A percentile compares a stretch with the other conserved stretches of the same genome.
Evolutionary conservation across 2,113 vertebrate species (phyloP).

Genomic region (Geococcyx californianus): DNA sequence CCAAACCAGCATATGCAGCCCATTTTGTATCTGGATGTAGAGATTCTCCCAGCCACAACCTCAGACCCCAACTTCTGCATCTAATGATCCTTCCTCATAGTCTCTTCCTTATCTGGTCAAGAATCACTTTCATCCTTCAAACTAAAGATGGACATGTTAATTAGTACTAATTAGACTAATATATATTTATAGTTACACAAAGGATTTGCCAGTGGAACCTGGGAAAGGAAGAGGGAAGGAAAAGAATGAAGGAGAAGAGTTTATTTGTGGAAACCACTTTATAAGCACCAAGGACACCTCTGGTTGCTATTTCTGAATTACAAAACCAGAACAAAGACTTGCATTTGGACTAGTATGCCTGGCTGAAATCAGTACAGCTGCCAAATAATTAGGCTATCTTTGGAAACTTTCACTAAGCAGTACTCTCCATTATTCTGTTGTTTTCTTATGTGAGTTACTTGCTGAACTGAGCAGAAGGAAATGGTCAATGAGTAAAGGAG

Average conservation of each 20-base stretch:
- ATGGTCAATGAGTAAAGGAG: neutral
- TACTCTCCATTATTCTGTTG: neutral
- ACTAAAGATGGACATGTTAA: neutral
- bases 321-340: neutral
- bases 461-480: neutral
- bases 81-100: neutral
- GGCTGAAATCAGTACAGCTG: neutral
- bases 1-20: neutral
- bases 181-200: neutral
- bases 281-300: neutral
- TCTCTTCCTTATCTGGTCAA: neutral
- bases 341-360: neutral
- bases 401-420: neutral
- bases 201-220: neutral
- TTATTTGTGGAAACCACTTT: neutral
- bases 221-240: neutral
- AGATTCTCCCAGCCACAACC: neutral
- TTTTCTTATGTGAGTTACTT: neutral
- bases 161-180: neutral
- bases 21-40: neutral
- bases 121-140: neutral
- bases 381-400: neutral
- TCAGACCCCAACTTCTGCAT: neutral
- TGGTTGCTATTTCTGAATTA: neutral
- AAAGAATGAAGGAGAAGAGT: neutral